Conservation (phyloP, 2,113 vertebrate species). For the Capreolus pygargus region DNA sequence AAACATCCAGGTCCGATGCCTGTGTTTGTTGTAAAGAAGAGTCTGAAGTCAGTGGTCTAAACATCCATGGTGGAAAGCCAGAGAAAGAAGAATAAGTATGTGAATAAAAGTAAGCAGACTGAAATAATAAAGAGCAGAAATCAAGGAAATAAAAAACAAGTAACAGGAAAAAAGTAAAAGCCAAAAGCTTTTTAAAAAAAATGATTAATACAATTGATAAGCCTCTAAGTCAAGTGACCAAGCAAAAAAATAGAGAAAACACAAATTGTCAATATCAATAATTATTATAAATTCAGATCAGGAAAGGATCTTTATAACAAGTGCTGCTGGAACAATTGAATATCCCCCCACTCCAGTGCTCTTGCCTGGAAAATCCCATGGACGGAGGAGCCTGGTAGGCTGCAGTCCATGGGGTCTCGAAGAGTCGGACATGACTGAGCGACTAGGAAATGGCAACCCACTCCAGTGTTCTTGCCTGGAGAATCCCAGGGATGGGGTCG, state of each 20-base stretch:
- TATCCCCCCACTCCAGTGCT: too few relatives aligned
- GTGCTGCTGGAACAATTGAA: background rate
- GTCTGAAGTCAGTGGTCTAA: too few relatives aligned
- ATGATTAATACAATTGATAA: background rate
- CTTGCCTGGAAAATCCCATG: too few relatives aligned
- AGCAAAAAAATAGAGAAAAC: background rate
- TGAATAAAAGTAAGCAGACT: background rate
- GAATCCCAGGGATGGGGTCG: too few relatives aligned
- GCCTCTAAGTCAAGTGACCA: background rate
- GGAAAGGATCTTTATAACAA: background rate
- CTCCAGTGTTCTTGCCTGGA: too few relatives aligned
- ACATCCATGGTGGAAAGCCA: background rate
- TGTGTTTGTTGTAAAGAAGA: background rate
- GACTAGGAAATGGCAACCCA: too few relatives aligned
- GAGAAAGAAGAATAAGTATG: background rate
- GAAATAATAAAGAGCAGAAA: background rate
- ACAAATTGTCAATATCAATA: background rate
- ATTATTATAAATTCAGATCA: background rate
- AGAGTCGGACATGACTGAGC: too few relatives aligned
- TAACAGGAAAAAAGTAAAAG: background rate
- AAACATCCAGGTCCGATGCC: accelerated
- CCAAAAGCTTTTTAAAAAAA: background rate
- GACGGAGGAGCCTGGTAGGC: too few relatives aligned
- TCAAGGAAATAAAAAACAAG: background rate
- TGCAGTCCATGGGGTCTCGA: too few relatives aligned